Evolutionary conservation across 64 coral and sea anemone genomes (phyloP).

Genomic region (Orbicella faveolata): DNA sequence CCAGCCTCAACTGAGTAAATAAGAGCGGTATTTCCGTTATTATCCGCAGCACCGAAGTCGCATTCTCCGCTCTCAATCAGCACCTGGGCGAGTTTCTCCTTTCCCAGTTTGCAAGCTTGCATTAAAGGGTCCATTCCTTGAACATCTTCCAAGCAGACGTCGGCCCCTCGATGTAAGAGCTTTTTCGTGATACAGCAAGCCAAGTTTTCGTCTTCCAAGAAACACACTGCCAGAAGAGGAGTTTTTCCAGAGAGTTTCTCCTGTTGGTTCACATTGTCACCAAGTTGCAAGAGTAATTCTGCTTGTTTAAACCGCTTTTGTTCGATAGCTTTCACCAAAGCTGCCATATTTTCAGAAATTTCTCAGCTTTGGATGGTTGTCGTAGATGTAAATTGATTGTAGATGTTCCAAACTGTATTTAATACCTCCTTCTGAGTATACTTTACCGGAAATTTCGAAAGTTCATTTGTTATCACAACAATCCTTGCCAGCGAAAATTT

Average conservation of each 20-base stretch:
- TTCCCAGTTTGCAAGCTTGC: slow-evolving; percentile 66
- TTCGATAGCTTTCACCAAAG: slow-evolving; percentile 76
- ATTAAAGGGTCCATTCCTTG: slow-evolving; percentile 63
- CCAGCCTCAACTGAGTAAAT: slow-evolving; percentile 65
- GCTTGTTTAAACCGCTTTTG: slow-evolving; percentile 79
- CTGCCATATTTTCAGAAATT: slow-evolving; percentile 43
- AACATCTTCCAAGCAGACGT: slow-evolving; percentile 55
- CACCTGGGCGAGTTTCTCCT: slow-evolving; percentile 37
- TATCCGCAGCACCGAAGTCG: slow-evolving; percentile 54
- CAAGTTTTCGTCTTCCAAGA: slow-evolving; percentile 62
- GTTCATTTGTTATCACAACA: neutral
- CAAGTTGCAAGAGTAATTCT: slow-evolving; percentile 52
- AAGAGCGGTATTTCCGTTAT: slow-evolving; percentile 62
- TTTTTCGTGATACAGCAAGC: slow-evolving; percentile 62
- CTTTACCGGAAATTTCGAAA: neutral
- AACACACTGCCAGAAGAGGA: slow-evolving; percentile 61
- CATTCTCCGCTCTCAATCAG: slow-evolving; percentile 58
- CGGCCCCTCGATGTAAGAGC: slow-evolving; percentile 60
- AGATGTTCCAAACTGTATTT: neutral
- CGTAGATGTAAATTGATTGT: too few species aligned
- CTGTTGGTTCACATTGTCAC: slow-evolving; percentile 66
- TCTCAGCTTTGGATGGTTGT: too few species aligned
- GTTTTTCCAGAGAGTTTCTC: slow-evolving; percentile 52
- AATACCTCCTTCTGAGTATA: neutral
- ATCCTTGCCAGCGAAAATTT: too few species aligned